These are phyloP conservation scores for Rhodophaea formosa DNA, from an alignment of 2,888 invertebrate genomes.

Conservation along the genomic window DNA sequence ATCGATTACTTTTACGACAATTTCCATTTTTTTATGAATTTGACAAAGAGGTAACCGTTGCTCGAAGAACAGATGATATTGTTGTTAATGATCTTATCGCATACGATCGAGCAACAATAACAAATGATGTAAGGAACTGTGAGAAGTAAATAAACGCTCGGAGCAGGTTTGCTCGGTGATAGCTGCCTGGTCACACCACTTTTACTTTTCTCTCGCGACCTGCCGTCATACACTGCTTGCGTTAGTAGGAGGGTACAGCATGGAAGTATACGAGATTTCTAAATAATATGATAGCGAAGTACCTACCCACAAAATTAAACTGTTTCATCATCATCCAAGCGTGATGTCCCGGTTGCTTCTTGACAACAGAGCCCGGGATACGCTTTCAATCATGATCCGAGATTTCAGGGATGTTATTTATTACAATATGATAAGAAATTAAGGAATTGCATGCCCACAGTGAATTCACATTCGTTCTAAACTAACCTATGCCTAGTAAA, in stretches of 20 bases:
- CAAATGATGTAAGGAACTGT: constrained; percentile 38
- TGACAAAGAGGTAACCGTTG: constrained; percentile 64
- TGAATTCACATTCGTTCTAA: too few species aligned
- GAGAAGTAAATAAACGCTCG: constrained; percentile 7
- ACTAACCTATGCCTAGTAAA: too few species aligned
- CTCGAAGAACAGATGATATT: constrained; percentile 23
- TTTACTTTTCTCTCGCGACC: constrained; percentile 71
- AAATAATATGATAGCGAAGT: neutral
- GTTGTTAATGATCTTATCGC: constrained; percentile 35
- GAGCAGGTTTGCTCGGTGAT: constrained; percentile 42
- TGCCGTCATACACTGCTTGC: constrained; percentile 1
- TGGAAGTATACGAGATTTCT: neutral
- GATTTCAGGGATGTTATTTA: too few species aligned
- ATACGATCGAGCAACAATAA: constrained; percentile 27
- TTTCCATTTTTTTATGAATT: constrained; percentile 42
- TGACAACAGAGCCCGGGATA: too few species aligned
- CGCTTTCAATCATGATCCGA: too few species aligned
- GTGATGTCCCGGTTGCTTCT: too few species aligned
- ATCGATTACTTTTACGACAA: constrained; percentile 38
- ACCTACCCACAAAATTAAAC: neutral
- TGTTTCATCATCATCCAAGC: too few species aligned
- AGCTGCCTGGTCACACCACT: constrained; percentile 59
- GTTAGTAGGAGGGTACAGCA: neutral
- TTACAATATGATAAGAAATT: too few species aligned
- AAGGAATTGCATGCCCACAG: too few species aligned